Evolutionary conservation across 2,113 vertebrate species (phyloP).

Genomic region (Rynchops niger): DNA sequence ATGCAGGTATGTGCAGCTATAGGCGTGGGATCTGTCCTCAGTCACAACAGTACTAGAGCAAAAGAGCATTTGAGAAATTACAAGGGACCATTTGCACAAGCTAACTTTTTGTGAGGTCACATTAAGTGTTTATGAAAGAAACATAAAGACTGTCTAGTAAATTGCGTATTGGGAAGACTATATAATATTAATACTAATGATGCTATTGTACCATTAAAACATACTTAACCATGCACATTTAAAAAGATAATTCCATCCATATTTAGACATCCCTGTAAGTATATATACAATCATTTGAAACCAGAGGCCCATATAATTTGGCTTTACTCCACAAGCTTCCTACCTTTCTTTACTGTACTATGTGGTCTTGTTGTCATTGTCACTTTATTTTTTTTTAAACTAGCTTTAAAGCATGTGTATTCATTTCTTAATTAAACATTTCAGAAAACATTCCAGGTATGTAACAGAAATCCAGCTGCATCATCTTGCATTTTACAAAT

Average conservation of each 20-base stretch:
- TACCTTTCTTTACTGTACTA: neutral
- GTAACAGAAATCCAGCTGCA: conserved; percentile 62
- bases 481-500: conserved; percentile 49
- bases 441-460: conserved; percentile 62
- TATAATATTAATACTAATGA: neutral
- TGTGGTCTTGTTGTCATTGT: neutral
- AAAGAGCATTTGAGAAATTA: neutral
- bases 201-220: neutral
- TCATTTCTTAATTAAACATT: conserved; percentile 46
- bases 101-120: neutral
- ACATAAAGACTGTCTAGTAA: neutral
- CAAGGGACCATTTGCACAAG: neutral
- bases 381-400: neutral
- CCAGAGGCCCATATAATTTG: neutral
- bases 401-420: neutral
- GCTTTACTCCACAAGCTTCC: neutral
- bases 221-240: neutral
- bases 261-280: neutral
- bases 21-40: neutral
- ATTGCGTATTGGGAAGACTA: neutral
- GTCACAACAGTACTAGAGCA: accelerated
- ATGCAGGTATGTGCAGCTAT: neutral
- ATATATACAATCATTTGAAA: neutral
- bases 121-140: neutral
- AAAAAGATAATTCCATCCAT: neutral